Evolutionary conservation across 2,113 vertebrate genomes (phyloP).

Genomic region (Amblyopsis rosae): DNA sequence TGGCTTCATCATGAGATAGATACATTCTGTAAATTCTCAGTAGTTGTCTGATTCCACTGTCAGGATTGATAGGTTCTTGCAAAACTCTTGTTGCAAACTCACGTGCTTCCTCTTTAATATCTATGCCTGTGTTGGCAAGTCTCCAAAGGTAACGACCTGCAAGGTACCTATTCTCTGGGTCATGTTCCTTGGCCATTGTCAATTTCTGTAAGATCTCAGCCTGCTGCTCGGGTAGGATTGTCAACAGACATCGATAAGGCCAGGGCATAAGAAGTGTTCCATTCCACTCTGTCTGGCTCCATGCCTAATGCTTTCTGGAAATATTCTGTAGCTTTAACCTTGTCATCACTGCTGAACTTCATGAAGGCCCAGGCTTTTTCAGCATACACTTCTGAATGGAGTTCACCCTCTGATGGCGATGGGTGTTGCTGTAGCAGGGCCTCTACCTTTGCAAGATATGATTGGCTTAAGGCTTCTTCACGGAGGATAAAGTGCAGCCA

Average conservation of each 20-base stretch:
- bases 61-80: constrained; percentile 36
- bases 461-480: constrained; percentile 23
- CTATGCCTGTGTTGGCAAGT: not conserved
- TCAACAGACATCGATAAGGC: not conserved
- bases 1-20: constrained; percentile 48
- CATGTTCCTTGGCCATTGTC: constrained; percentile 27
- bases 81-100: constrained; percentile 45
- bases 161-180: constrained; percentile 47
- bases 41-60: constrained; percentile 50
- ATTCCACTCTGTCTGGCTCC: constrained; percentile 57
- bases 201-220: constrained; percentile 23
- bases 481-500: constrained; percentile 53
- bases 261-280: constrained; percentile 38
- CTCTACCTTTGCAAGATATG: constrained; percentile 36
- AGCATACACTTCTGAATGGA: constrained; percentile 58
- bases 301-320: constrained; percentile 62
- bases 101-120: constrained; percentile 4
- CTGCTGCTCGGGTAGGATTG: fast-evolving
- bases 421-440: constrained; percentile 33
- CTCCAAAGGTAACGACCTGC: constrained; percentile 5
- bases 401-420: constrained; percentile 33
- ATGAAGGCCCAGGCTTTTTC: constrained; percentile 71
- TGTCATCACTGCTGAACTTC: constrained; percentile 28
- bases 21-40: constrained; percentile 30
- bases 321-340: constrained; percentile 26